Base-by-base conservation (phyloP, 1,140 invertebrate genomes). In the Zaprionus nigranus region DNA sequence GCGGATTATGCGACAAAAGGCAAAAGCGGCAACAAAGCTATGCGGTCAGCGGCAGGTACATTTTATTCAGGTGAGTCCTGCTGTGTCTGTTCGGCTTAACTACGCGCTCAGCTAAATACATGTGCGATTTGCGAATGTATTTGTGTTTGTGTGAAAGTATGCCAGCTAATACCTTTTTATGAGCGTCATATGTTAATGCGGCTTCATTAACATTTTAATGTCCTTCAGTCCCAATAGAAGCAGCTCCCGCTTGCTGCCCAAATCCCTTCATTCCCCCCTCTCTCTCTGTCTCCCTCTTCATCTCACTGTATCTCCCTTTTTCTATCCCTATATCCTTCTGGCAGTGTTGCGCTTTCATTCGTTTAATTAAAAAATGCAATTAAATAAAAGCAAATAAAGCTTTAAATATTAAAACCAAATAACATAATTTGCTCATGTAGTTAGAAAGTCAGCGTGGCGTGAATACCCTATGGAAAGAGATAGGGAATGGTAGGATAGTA, bases 131-230 rank as follows among this genome's bases (percentile, higher is more conserved):
- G 9, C 9, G 30, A 34, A 9, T 11, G 30, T 34, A 7, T 54
- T 49, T 51, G 63, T 30, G 34, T 62, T 57, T 54, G 63, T 68
- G 75, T 79, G 70, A 73, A 83, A 77, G 69, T 76, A 71, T 65
- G 68, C 62, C 13, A 60, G 78, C 81, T 88, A 88, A 88, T 88
- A 85, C 85, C 85, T 90, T 85, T 90, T 88, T 90, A 88, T 88
- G 85, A 79, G 53, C 81, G 82, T 88, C 85, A 90, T 88, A 88
- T 88, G 85, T 90, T 88, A 88, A 88, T 88, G 85, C 70, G 73
- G 75, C 85, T 82, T 90, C 85, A 88, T 90, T 88, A 88, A 88
- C 85, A 88, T 88, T 88, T 85, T 88, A 88, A 88, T 84, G 84
- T 79, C 68, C 64, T 59, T 78, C 59, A 70, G 77, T 77, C 78